Evolutionary conservation across 2,113 vertebrate genomes (phyloP).

Genomic region (Vimba vimba): DNA sequence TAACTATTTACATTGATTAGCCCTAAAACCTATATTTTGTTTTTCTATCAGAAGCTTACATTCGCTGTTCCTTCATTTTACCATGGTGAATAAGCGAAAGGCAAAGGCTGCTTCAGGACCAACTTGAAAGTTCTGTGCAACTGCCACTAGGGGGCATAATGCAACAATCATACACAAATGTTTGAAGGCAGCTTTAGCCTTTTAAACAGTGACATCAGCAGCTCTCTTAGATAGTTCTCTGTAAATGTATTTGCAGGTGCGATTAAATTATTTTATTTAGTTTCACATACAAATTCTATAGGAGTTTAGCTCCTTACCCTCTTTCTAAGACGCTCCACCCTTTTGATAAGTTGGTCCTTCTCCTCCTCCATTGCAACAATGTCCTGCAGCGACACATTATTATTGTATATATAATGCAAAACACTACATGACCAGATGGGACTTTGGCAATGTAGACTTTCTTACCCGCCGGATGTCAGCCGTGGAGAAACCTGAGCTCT

Average conservation of each 20-base stretch:
- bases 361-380: slow-evolving; percentile 97
- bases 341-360: slow-evolving; percentile 93
- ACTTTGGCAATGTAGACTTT: not conserved
- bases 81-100: too few relatives aligned
- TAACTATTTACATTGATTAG: not conserved
- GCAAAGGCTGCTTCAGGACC: too few relatives aligned
- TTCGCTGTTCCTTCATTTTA: not conserved
- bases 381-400: slow-evolving; percentile 78
- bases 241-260: not conserved
- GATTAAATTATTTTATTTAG: not conserved
- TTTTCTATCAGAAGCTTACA: not conserved
- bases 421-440: slow-evolving; percentile 9
- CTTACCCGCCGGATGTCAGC: slow-evolving; percentile 95
- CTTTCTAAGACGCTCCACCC: slow-evolving; percentile 94
- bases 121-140: too few relatives aligned
- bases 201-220: not conserved
- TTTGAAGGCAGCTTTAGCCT: not conserved
- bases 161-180: not conserved
- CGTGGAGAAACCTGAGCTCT: slow-evolving; percentile 91
- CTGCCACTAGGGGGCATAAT: not conserved
- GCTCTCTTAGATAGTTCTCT: not conserved
- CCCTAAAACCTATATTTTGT: not conserved
- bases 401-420: not conserved
- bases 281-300: not conserved
- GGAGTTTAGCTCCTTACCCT: slow-evolving; percentile 77